phyloP scores from a whole-genome alignment of 1,140 invertebrate genomes.

The Onthophagus taurus region DNA sequence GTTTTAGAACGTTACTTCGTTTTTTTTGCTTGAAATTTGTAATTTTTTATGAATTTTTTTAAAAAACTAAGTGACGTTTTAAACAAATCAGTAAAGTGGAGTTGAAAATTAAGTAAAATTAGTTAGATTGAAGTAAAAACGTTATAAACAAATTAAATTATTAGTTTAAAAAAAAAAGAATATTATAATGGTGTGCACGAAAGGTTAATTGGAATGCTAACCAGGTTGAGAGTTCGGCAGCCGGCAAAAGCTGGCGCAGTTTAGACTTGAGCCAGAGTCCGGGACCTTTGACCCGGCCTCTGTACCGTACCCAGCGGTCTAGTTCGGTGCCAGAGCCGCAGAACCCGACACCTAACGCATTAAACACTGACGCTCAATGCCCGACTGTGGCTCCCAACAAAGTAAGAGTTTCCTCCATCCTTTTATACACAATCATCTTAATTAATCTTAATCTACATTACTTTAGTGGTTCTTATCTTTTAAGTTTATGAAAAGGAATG shows the following conservation, averaged over 20 bases:
- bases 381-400: conserved; percentile 24
- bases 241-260: conserved; percentile 48
- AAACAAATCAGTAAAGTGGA: no score
- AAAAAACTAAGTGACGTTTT: no score
- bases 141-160: not conserved
- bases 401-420: conserved; percentile 28
- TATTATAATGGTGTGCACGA: conserved; percentile 7
- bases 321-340: conserved; percentile 53
- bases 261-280: conserved; percentile 46
- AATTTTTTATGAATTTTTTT: no score
- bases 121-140: no score
- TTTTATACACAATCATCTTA: conserved; percentile 14
- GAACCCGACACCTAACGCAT: conserved; percentile 25
- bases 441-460: conserved; percentile 15
- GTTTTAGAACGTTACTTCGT: no score
- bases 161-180: conserved; percentile 5
- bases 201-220: conserved; percentile 15
- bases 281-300: conserved; percentile 38
- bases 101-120: no score
- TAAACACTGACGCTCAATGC: conserved; percentile 25
- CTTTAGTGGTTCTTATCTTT: conserved; percentile 14
- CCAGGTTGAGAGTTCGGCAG: conserved; percentile 29
- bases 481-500: conserved; percentile 2
- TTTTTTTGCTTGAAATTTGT: no score
- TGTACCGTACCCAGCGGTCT: conserved; percentile 50